A percentile compares a stretch with the other conserved stretches of the same genome.
Conservation (phyloP, 2,888 invertebrate genomes). For the Apodemia mormo region DNA sequence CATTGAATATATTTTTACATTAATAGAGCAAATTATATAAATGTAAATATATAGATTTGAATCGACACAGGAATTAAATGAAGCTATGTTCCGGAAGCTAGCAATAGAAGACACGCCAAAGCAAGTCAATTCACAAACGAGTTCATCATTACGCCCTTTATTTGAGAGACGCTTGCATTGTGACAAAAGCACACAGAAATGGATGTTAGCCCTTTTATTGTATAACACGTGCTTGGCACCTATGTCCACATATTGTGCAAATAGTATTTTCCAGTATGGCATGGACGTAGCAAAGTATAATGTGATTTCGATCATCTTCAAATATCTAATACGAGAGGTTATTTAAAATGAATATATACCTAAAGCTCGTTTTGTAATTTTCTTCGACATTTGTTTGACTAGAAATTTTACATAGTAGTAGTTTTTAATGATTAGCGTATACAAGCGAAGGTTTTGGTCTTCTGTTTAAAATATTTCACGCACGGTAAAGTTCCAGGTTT, state of each 20-base stretch:
- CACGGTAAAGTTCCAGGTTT: no score
- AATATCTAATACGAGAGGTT: conserved; percentile 65
- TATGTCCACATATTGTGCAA: conserved; percentile 68
- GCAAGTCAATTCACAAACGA: conserved; percentile 20
- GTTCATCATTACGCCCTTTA: conserved; percentile 40
- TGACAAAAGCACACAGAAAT: conserved; percentile 53
- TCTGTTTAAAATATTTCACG: no score
- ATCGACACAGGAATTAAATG: conserved; percentile 52
- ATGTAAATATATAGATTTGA: conserved; percentile 54
- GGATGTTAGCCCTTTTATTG: conserved; percentile 69
- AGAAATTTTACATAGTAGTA: no score
- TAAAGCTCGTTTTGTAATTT: neutral
- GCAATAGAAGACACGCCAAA: conserved; percentile 8
- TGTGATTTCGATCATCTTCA: conserved; percentile 55
- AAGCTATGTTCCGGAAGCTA: conserved; percentile 27
- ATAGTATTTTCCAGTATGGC: conserved; percentile 65
- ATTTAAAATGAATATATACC: conserved; percentile 23
- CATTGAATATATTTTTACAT: conserved; percentile 6
- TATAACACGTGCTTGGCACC: conserved; percentile 72
- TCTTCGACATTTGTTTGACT: neutral
- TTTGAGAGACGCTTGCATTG: conserved; percentile 39
- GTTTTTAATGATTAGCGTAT: no score
- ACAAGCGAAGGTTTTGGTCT: no score
- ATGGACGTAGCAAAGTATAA: conserved; percentile 72
- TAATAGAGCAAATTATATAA: conserved; percentile 21